Conservation (phyloP, 1,140 invertebrate genomes). For the Aphelenchoides avenae region DNA sequence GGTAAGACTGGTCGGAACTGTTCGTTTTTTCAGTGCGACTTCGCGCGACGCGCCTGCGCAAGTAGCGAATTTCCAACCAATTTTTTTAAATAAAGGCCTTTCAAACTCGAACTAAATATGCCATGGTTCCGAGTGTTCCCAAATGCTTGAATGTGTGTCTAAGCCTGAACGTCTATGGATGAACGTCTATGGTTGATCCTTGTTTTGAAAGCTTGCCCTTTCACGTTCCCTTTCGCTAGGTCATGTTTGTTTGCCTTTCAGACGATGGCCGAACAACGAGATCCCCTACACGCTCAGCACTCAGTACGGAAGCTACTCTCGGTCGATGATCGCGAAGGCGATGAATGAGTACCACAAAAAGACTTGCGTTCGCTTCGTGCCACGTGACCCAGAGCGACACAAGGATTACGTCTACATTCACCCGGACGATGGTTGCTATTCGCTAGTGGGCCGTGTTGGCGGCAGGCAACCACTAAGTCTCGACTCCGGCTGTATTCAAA, state of each 20-base stretch:
- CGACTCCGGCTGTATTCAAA: constrained; percentile 57
- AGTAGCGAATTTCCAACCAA: too few relatives aligned
- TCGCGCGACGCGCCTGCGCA: not conserved
- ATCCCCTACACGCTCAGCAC: constrained; percentile 55
- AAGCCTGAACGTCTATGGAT: constrained; percentile 7
- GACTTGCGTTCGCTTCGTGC: constrained; percentile 53
- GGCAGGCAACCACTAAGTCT: constrained; percentile 54
- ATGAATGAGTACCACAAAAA: constrained; percentile 51
- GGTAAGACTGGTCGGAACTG: constrained; percentile 26
- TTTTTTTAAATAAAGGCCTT: too few relatives aligned
- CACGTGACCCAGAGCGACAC: constrained; percentile 41
- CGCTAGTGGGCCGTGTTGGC: constrained; percentile 42
- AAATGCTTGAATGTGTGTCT: constrained; percentile 1
- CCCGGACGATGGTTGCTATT: constrained; percentile 38
- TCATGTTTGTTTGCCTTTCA: constrained; percentile 18
- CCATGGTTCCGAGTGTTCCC: constrained; percentile 1
- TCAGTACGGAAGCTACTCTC: constrained; percentile 53
- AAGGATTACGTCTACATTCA: constrained; percentile 50
- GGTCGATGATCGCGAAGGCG: constrained; percentile 51
- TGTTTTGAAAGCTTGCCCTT: too few relatives aligned
- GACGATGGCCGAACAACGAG: constrained; percentile 55
- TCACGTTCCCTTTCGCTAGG: too few relatives aligned
- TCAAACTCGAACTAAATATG: too few relatives aligned
- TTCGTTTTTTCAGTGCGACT: constrained; percentile 3
- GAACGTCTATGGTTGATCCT: not conserved